Evolutionary conservation across 2,113 vertebrate species (phyloP).

Genomic region (Accipiter cooperii): DNA sequence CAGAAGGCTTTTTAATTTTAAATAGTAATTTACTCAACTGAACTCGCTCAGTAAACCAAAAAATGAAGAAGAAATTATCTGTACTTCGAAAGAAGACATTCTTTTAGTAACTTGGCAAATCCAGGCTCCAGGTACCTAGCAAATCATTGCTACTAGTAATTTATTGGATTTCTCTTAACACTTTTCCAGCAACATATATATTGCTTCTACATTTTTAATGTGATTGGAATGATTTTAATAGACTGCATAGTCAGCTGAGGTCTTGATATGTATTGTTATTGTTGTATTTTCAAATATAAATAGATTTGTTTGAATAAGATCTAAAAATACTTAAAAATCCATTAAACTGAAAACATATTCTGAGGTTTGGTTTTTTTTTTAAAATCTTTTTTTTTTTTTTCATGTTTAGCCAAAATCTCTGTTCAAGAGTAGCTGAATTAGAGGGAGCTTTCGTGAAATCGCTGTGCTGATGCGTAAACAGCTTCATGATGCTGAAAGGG

Average conservation of each 20-base stretch:
- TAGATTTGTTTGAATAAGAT: background rate
- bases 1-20: background rate
- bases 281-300: background rate
- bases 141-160: background rate
- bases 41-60: background rate
- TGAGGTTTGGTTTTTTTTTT: background rate
- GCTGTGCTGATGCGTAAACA: background rate
- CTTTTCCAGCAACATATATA: background rate
- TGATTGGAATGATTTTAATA: background rate
- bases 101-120: background rate
- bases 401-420: background rate
- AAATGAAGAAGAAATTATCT: background rate
- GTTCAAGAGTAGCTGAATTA: background rate
- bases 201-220: background rate
- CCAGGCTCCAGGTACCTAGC: background rate
- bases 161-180: background rate
- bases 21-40: background rate
- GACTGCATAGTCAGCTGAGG: background rate
- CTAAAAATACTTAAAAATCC: background rate
- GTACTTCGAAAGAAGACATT: background rate
- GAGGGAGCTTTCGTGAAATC: background rate
- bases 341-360: background rate
- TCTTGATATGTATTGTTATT: background rate
- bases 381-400: background rate
- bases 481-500: background rate